Conservation (phyloP, 2,888 invertebrate species). For the Tenthredo scrophulariae region DNA sequence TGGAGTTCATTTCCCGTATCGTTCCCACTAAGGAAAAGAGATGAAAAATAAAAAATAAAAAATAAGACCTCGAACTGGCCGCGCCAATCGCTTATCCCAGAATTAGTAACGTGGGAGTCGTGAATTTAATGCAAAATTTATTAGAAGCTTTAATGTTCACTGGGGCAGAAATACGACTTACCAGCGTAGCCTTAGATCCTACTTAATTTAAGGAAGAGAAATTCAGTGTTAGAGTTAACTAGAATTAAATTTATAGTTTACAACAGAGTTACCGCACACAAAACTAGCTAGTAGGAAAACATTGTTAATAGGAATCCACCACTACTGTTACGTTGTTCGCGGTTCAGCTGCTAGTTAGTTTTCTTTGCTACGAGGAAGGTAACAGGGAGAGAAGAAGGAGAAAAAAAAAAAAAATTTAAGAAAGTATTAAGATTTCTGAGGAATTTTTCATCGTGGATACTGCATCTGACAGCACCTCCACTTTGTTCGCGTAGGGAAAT, state of each 20-base stretch:
- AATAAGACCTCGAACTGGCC: not conserved
- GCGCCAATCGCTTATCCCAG: not conserved
- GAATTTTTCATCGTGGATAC: conserved; percentile 14
- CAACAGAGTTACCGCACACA: conserved; percentile 12
- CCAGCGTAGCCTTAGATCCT: conserved; percentile 32
- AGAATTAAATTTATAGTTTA: conserved; percentile 46
- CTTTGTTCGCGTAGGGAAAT: conserved; percentile 39
- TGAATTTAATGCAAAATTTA: conserved; percentile 35
- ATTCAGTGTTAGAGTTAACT: conserved; percentile 40
- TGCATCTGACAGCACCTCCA: conserved; percentile 48
- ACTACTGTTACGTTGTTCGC: not conserved
- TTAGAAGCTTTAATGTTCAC: conserved; percentile 37
- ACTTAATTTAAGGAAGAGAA: conserved; percentile 44
- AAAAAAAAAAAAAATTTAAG: conserved; percentile 10
- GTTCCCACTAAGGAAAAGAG: not conserved
- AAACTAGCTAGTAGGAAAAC: conserved; percentile 24
- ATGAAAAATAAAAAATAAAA: not conserved
- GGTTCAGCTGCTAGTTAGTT: conserved; percentile 48
- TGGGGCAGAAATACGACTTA: conserved; percentile 29
- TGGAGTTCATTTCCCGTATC: not conserved
- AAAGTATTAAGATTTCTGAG: conserved; percentile 46
- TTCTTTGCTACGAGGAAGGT: conserved; percentile 28
- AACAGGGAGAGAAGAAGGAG: conserved; percentile 27
- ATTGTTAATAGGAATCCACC: conserved; percentile 41
- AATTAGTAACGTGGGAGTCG: conserved; percentile 12